phyloP scores from a whole-genome alignment of 2,888 invertebrate species.

The Branchipolynoe longqiensis region DNA sequence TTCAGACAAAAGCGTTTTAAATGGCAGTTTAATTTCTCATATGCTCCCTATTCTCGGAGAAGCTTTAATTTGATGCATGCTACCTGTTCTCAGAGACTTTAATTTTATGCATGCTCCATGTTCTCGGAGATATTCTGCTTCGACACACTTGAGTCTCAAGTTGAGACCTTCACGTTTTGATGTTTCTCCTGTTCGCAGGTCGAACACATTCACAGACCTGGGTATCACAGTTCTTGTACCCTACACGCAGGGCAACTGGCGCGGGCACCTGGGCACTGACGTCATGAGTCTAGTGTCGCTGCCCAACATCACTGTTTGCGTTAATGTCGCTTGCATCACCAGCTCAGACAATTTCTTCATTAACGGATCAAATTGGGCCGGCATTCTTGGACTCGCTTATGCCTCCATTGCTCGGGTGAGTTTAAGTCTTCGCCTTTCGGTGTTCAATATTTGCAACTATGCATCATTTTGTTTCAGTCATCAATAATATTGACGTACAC shows the following conservation, averaged over 20 bases:
- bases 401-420: conserved; percentile 76
- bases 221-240: conserved; percentile 79
- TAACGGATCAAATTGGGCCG: conserved; percentile 86
- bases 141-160: too few species aligned
- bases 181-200: too few species aligned
- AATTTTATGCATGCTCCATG: too few species aligned
- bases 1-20: too few species aligned
- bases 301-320: conserved; percentile 82
- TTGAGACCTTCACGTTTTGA: too few species aligned
- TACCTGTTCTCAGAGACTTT: too few species aligned
- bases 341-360: conserved; percentile 85
- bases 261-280: conserved; percentile 83
- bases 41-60: too few species aligned
- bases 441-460: background rate
- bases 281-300: conserved; percentile 82
- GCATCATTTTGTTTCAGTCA: too few species aligned
- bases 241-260: conserved; percentile 86
- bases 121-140: too few species aligned
- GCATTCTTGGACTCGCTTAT: conserved; percentile 86
- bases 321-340: conserved; percentile 85
- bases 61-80: too few species aligned
- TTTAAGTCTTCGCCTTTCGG: conserved; percentile 1
- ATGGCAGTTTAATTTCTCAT: too few species aligned
- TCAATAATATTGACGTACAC: too few species aligned
- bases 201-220: conserved; percentile 80